Evolutionary conservation across 1,140 invertebrate genomes (phyloP), one percentile per base, ranked within the genome.

Genomic region (Nebria ingens): DNA sequence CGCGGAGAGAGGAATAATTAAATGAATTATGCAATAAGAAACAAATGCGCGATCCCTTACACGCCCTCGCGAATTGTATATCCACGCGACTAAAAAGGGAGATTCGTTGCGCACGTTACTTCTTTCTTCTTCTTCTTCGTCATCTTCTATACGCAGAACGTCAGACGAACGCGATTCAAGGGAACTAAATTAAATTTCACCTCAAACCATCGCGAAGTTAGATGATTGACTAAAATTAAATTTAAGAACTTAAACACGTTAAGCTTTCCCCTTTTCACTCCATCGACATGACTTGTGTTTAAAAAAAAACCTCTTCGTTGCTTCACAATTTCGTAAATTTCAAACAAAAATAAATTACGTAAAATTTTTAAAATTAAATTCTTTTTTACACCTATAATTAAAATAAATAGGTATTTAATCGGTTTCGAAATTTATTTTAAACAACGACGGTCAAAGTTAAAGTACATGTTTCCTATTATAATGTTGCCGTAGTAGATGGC

Each of bases 181-280:
- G 56, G 17, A 17, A 13, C 62, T 51, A 65, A 65, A 65, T 65
- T 65, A 63, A 65, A 65, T 66, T 65, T 61, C 56, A 64, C 58
- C 62, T 62, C 64, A 62, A 61, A 62, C 58, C 61, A 59, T 64
- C 60, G 61, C 58, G 53, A 62, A 61, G 59, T 61, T 63, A 60
- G 62, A 64, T 67, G 65, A 68, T 65, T 66, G 65, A 66, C 64
- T 66, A 62, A 67, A 69, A 69, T 68, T 69, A 68, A 68, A 69
- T 69, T 65, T 65, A 65, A 65, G 64, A 69, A 69, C 60, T 68
- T 68, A 67, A 67, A 67, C 62, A 65, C 64, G 64, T 63, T 65
- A 64, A 64, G 61, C 63, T 65, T 63, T 64, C 57, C 64, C 61
- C 63, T 62, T 66, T 65, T 60, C 56, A 58, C 56, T 62, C 59